Evolutionary conservation across 2,797 vertebrate genomes (phyloP).

Genomic region (Fistularia tabacaria): DNA sequence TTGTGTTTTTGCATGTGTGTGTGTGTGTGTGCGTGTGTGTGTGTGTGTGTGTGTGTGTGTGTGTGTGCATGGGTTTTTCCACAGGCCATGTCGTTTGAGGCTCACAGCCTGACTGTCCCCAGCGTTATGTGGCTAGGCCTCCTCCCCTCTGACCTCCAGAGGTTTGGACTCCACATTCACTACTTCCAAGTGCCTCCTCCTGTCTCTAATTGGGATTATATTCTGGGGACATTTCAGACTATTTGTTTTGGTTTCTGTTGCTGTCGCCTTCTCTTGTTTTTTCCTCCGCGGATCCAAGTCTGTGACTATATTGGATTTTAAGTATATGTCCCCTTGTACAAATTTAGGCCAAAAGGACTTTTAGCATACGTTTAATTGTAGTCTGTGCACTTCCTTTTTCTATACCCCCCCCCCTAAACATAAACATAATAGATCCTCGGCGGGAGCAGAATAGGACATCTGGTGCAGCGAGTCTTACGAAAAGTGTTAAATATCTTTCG

Average conservation of each 20-base stretch:
- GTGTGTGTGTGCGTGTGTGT: conserved; percentile 26
- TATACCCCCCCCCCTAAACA: conserved; percentile 15
- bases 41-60: conserved; percentile 30
- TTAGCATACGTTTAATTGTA: conserved; percentile 59
- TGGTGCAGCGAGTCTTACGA: background rate
- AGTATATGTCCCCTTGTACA: conserved; percentile 60
- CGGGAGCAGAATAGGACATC: background rate
- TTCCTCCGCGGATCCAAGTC: conserved; percentile 35
- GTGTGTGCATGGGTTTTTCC: conserved; percentile 43
- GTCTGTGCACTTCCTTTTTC: conserved; percentile 25
- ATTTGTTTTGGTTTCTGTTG: conserved; percentile 75
- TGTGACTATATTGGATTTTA: conserved; percentile 62
- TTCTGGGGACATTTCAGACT: conserved; percentile 67
- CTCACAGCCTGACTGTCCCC: conserved; percentile 90
- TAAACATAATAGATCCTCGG: conserved; percentile 20
- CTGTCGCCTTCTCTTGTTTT: conserved; percentile 54
- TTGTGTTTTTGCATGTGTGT: no score
- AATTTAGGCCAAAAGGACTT: conserved; percentile 47
- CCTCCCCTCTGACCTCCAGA: conserved; percentile 92
- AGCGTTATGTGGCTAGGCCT: conserved; percentile 94
- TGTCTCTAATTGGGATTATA: conserved; percentile 72
- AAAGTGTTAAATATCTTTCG: background rate
- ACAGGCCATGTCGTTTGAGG: conserved; percentile 97
- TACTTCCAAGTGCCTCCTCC: conserved; percentile 67
- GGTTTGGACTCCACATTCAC: conserved; percentile 78